Base-by-base conservation (phyloP, 2,797 vertebrate species). In the Sebastes iracundus region DNA sequence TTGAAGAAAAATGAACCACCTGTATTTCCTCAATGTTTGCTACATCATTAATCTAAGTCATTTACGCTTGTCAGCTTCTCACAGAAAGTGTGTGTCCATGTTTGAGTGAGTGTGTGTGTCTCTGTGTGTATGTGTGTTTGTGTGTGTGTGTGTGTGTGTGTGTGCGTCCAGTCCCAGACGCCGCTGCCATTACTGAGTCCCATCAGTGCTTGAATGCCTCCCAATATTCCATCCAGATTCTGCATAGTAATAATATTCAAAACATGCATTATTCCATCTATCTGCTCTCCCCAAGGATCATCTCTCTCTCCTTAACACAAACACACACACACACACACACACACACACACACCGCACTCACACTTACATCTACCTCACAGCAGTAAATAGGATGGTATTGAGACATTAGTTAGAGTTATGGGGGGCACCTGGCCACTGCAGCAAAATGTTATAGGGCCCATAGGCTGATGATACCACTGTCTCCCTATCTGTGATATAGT, bases 261-360 rank as follows among this genome's bases (percentile, higher is more conserved):
- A 93, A 91, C 85, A 91, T 90, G 87, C 87, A 92, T 92, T 92
- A 93, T 92, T 93, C 89, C 87, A 91, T 92, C 84, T 90, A 89
- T 92, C 88, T 89, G 70, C 89, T 86, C 64, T 87, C 91, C 89
- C 90, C 1, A 30, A 71, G 86, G 82, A 90, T 88, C 61, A 70
- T 69, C 77, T 52, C 83, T 79, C 77, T 73, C 63, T 66, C 52
- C 69, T 72, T 42, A 84, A 80, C 63, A 81, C 66, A 84, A 2
- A 84, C 66, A 77, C 76, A 64, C 35, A 58, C 18, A 72, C 59
- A 35, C 59, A 63, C 33, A 74, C 23, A 74, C 63, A 42, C 77
- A 20, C 49, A 22, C 60, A 69, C 59, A 55, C 23, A 27, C 23
- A 60, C 49, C 9, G 32, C 11, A 7, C 23, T 49, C 74, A 75